Evolutionary conservation across 2,888 invertebrate species (phyloP).

Genomic region (Entomobrya proxima): DNA sequence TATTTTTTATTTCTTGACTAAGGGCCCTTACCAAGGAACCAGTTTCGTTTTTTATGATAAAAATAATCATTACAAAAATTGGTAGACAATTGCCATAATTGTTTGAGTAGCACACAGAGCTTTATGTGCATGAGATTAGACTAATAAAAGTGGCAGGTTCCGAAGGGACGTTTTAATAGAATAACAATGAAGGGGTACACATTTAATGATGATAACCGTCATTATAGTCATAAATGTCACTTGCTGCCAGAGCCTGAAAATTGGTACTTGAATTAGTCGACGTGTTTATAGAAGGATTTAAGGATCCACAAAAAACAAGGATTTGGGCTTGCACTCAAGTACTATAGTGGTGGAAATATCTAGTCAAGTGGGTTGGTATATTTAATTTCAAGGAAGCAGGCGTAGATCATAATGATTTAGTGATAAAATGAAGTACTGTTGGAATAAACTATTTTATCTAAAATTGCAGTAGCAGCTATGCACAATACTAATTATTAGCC

Average conservation of each 20-base stretch:
- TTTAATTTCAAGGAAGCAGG: not conserved
- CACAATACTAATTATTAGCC: not conserved
- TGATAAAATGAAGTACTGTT: not conserved
- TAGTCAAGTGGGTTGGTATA: too few relatives aligned
- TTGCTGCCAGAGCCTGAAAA: not conserved
- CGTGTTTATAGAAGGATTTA: not conserved
- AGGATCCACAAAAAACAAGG: not conserved
- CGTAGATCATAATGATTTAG: not conserved
- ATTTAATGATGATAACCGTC: not conserved
- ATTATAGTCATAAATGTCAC: not conserved
- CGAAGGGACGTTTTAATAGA: not conserved
- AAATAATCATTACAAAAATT: not conserved
- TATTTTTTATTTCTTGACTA: conserved; percentile 4
- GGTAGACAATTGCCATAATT: not conserved
- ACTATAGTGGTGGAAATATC: too few relatives aligned
- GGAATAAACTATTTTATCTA: not conserved
- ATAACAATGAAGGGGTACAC: not conserved
- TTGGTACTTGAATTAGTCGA: not conserved
- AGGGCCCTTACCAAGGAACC: not conserved
- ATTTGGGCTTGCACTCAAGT: not conserved
- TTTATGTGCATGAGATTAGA: not conserved
- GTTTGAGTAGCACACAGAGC: not conserved
- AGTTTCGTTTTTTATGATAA: not conserved
- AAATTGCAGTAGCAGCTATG: not conserved
- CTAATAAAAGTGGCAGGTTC: not conserved